Evolutionary conservation across 1,140 invertebrate genomes (phyloP), one percentile per base, ranked within the genome.

Genomic region (Danaus plexippus): DNA sequence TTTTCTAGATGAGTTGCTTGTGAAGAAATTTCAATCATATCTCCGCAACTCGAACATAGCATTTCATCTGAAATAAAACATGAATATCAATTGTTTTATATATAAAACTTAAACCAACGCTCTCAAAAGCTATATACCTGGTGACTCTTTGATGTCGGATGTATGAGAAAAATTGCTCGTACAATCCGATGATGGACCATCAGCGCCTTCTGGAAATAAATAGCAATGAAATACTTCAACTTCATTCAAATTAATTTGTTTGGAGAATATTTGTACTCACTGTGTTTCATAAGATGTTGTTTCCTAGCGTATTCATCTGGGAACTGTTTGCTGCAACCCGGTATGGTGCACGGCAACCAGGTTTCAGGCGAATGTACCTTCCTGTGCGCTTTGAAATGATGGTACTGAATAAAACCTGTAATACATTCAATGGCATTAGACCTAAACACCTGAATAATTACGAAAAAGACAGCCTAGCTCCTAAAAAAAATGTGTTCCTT

Each of bases 371-470:
- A 63, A 48, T 86, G 83, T 7, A 57, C 67, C 49, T 73, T 80
- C 9, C 76, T 42, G 47, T 86, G 83, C 1, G 67, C 66, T 58
- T 84, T 84, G 47, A 83, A 70, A 69, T 86, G 78, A 61, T 86
- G 79, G 1, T 59, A 66, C 49, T 86, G 83, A 18, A 83, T 81
- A 40, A 84, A 86, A 52, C 83, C 83, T 86, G 59, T 12, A 72
- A 71, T 6, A 54, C 15, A 32, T 32, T 32, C 7, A 32, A 8
- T 1, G 0, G 22, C 22, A 7, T 32, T 32, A 32, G 1, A 32
- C 22, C 22, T 32, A 6, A 32, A 32, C 7, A 32, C 2, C 2
- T 32, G 22, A 32, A 32, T 4, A 32, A 3, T 32, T 32, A 2
- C 22, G 5, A 32, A 32, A 32, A 32, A 32, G 7, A 32, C 7